These are phyloP conservation scores for Rhaphigaster nebulosa DNA, from an alignment of 2,888 invertebrate genomes.

Conservation along the genomic window DNA sequence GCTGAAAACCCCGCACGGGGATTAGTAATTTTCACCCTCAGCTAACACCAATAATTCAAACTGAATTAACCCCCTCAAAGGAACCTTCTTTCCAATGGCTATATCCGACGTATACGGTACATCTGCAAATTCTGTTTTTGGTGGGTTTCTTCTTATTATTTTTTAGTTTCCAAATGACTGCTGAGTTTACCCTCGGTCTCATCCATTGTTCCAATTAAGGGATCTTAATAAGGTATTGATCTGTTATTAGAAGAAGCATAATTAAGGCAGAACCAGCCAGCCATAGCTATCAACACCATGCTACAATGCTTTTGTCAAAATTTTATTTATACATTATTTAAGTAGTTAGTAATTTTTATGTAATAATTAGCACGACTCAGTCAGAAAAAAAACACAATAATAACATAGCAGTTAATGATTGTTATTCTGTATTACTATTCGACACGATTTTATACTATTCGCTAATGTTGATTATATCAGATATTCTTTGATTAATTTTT, in stretches of 20 bases:
- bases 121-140: neutral
- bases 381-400: too few species aligned
- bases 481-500: too few species aligned
- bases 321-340: neutral
- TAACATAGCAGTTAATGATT: too few species aligned
- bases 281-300: neutral
- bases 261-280: neutral
- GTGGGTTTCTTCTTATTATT: neutral
- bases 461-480: too few species aligned
- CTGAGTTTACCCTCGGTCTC: neutral
- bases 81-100: slow-evolving; percentile 6
- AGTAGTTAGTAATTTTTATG: too few species aligned
- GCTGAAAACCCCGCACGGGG: slow-evolving; percentile 27
- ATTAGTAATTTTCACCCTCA: slow-evolving; percentile 44
- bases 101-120: neutral
- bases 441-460: too few species aligned
- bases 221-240: neutral
- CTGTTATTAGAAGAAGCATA: neutral
- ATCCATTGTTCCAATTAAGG: neutral
- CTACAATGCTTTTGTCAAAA: neutral
- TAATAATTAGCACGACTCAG: too few species aligned
- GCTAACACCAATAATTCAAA: slow-evolving; percentile 48
- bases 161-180: neutral
- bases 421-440: too few species aligned
- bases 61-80: slow-evolving; percentile 37